Percentiles rank a stretch among this genome's conserved stretches.
Conservation (phyloP, 2,113 vertebrate genomes). For the Apteryx mantelli region DNA sequence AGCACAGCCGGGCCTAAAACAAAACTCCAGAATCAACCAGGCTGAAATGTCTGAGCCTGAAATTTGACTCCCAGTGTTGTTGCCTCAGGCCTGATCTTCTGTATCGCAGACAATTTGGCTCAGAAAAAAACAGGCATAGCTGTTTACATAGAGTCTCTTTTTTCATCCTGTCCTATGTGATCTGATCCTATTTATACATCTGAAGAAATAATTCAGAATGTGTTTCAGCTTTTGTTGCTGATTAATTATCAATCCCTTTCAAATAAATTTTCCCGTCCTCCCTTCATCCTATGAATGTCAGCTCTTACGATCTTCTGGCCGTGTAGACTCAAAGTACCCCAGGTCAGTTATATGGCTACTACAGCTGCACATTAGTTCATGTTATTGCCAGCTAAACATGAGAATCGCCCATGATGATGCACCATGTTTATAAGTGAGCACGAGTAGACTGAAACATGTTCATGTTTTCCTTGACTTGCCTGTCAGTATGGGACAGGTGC, state of each 20-base stretch:
- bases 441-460: background rate
- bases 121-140: background rate
- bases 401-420: accelerated
- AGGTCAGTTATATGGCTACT: background rate
- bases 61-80: background rate
- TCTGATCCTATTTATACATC: background rate
- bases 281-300: background rate
- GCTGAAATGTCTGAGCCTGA: slow-evolving; percentile 16
- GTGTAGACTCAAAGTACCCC: background rate
- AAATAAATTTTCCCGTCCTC: background rate
- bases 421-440: background rate
- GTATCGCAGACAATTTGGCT: background rate
- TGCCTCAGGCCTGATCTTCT: background rate
- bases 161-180: background rate
- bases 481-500: background rate
- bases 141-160: background rate
- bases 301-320: background rate
- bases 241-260: background rate
- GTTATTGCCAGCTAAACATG: background rate
- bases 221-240: background rate
- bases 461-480: background rate
- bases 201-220: background rate
- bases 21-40: slow-evolving; percentile 27
- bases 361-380: background rate
- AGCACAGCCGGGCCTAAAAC: background rate